Base-by-base conservation (phyloP, 2,797 vertebrate species). In the Sebastes oblongus region DNA sequence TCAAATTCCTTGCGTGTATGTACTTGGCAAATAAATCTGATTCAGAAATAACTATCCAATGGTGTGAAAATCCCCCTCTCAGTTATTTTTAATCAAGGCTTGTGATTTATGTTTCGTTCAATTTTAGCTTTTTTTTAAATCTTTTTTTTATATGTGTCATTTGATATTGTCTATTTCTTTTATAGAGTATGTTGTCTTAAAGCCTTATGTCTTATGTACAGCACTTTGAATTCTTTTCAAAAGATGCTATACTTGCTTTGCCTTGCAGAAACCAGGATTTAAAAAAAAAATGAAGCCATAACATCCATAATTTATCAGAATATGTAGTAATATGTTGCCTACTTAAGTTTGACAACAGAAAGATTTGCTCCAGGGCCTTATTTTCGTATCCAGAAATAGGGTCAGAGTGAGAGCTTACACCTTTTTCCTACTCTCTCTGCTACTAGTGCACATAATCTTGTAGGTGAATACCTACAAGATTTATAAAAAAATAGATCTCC, bases 371-470 rank as follows among this genome's bases (percentile, higher is more conserved):
- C 20, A 30, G n/a, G 59, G 8, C 24, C 18, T 54, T 13, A 1
- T 11, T 60, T 55, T 27, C 1, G 0, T 55, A 52, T 13, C 18
- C 2, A 61, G 13, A 77, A 66, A 65, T 0, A n/a, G 18, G 6
- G 11, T 65, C 68, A 81, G 71, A 81, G 77, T 85, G 77, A 73
- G 72, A 54, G 4, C n/a, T 68, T 74, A 13, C 2, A 2, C 16
- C 5, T 27, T 12, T 22, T 65, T 39, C 5, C 36, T 2, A 3
- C n/a, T 8, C 34, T 8, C 58, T 30, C 58, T 30, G 16, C 27
- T 3, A 24, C n/a, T n/a, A 32, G 29, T 14, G 25, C 58, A 30
- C n/a, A 1, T 29, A 10, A 20, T 58, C 12, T 16, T 32, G 25
- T 27, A 24, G 13, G 55, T 5, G 12, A 29, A 29, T 2, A 16